Base-by-base conservation (phyloP, 2,113 vertebrate genomes). In the Uria lomvia region DNA sequence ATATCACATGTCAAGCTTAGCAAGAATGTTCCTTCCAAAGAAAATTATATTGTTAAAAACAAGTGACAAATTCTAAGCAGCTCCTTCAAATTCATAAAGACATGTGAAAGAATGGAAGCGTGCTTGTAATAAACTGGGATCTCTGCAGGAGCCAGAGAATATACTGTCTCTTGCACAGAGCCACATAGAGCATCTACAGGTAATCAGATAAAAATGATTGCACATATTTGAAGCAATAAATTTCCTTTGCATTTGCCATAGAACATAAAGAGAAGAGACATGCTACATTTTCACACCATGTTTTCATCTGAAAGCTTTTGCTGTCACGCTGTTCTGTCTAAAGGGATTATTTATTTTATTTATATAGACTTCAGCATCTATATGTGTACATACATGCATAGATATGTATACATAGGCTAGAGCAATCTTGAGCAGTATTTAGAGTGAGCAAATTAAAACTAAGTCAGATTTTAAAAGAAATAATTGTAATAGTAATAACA, bases 1-100 rank as follows among this genome's bases (percentile, higher is more conserved):
- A 83, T 94, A 95, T 97, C 96, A 87, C 96, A 95, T 88, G 88
- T 86, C 96, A 95, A 97, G 95, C 88, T 97, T 96, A 92, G 90
- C 68, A 90, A 94, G 94, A 82, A 75, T 40, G 70, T 65, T 88
- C 56, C 59, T 90, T 93, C 96, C 84, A 88, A 96, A 96, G 95
- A 96, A 98, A 97, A 98, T 96, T 96, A 96, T 97, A 97, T 95
- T 97, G 96, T 96, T 98, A 97, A 96, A 97, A 97, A 95, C 93
- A 97, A 98, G 95, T 96, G 98, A 98, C 86, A 96, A 98, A 96
- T 91, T 92, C 96, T 88, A 95, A 96, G 92, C 93, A 95, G 86
- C 75, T 82, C 88, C 83, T 96, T 97, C 83, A 96, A 97, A 97
- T 96, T 90, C 92, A 90, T 88, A 87, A 92, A 97, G 96, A 94